phyloP scores from a whole-genome alignment of 2,797 vertebrate species.

The Salmo trutta region DNA sequence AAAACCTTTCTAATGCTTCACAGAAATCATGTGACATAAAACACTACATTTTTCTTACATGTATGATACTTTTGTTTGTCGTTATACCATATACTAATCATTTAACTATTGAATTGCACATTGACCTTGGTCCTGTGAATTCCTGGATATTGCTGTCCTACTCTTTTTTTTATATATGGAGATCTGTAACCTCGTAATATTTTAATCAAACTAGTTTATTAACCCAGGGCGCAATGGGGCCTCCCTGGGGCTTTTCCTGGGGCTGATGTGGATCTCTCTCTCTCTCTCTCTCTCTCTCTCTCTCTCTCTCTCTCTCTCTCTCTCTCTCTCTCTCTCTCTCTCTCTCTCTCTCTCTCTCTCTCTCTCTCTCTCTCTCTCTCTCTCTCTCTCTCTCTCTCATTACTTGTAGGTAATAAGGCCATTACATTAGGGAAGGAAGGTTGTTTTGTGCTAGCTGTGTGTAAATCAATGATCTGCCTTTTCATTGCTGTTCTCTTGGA shows the following conservation, averaged over 20 bases:
- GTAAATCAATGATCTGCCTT: conserved; percentile 42
- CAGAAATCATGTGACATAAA: too few relatives aligned
- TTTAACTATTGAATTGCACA: too few relatives aligned
- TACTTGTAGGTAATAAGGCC: conserved; percentile 47
- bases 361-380: too few relatives aligned
- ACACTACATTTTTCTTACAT: too few relatives aligned
- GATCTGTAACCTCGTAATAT: neutral
- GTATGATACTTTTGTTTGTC: too few relatives aligned
- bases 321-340: neutral
- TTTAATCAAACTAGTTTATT: neutral
- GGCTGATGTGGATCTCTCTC: neutral
- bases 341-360: neutral
- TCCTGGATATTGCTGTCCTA: neutral
- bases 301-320: too few relatives aligned
- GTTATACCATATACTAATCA: too few relatives aligned
- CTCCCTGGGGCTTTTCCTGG: neutral
- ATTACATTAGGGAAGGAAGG: conserved; percentile 32
- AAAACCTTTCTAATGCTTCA: too few relatives aligned
- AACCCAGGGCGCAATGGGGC: neutral
- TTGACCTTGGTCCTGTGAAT: too few relatives aligned
- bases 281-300: neutral
- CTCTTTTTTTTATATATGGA: neutral
- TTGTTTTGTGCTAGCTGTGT: conserved; percentile 24
- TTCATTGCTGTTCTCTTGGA: conserved; percentile 24
- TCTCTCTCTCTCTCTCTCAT: conserved; percentile 21